Base-by-base conservation (phyloP, 2,797 vertebrate species). In the Syngnathus acus region DNA sequence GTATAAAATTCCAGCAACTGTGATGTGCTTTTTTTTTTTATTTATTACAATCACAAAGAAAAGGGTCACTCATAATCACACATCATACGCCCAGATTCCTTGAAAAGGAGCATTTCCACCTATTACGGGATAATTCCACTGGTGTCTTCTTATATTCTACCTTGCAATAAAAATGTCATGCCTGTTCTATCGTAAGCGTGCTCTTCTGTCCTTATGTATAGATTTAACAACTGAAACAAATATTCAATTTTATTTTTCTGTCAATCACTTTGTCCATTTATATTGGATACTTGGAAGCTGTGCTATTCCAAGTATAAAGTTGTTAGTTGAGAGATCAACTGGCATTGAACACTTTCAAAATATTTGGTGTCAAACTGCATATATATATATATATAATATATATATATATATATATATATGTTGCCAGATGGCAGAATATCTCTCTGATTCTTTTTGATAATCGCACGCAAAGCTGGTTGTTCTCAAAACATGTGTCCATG, bases 21-120 rank as follows among this genome's bases (percentile, higher is more conserved):
- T 79, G 86, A 80, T 72, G 64, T 79, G 79, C 73, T 75, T 90
- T 88, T 88, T 88, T 72, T 79, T 79, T 26, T 26, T 26, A 26
- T n/a, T n/a, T 26, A 26, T 26, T 32, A 32, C 32, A 32, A 32
- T 32, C 84, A 79, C 84, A 80, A 82, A 77, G 73, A 84, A 88
- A 86, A 91, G 88, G 87, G 89, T 88, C 88, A 87, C 87, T 85
- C 75, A 86, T 90, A 89, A 91, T 92, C 86, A 91, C 79, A 83
- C 81, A 78, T 79, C 75, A 82, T 78, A 84, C 68, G 5, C 77
- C 77, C 86, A 88, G 84, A 85, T 88, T 82, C 89, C 88, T 88
- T 89, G 80, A 88, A 89, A 87, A 87, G 86, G 75, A 82, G 82
- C 75, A 82, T 88, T 86, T 89, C 82, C 80, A 84, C 72, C 87